A percentile compares a stretch with the other conserved stretches of the same genome.
Conservation (phyloP, 1,140 invertebrate species). For the Nomia melanderi region DNA sequence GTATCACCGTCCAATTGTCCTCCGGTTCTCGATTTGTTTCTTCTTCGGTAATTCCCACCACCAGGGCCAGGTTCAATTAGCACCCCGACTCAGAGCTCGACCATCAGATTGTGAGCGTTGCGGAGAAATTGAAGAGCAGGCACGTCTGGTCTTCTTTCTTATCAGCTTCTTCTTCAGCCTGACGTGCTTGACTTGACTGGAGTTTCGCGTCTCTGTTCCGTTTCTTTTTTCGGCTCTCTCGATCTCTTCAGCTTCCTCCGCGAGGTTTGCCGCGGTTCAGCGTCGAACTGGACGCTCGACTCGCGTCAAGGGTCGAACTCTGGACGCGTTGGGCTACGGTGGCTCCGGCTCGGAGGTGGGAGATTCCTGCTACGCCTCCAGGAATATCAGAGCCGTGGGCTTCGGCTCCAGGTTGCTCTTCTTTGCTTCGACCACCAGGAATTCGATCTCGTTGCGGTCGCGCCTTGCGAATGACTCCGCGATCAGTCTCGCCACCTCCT, state of each 20-base stretch:
- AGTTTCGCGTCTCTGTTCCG: too few relatives aligned
- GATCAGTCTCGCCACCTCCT: constrained; percentile 93
- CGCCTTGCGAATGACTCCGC: constrained; percentile 93
- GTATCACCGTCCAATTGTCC: neutral
- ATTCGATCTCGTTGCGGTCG: constrained; percentile 93
- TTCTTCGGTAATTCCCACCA: constrained; percentile 58
- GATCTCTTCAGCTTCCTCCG: neutral
- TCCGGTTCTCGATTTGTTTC: neutral
- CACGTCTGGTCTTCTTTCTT: neutral
- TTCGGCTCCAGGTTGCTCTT: constrained; percentile 94
- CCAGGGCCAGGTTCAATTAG: constrained; percentile 59
- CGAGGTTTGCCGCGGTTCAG: neutral
- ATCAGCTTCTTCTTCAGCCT: neutral
- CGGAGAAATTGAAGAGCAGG: constrained; percentile 26
- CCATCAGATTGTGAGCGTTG: constrained; percentile 12
- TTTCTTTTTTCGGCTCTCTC: neutral
- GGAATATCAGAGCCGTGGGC: constrained; percentile 91
- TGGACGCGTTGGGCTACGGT: constrained; percentile 67
- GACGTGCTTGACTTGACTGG: too few relatives aligned
- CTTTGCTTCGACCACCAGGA: constrained; percentile 93
- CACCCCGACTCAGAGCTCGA: constrained; percentile 58
- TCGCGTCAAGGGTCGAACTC: constrained; percentile 44
- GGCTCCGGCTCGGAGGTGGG: constrained; percentile 79
- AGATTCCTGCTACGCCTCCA: constrained; percentile 90
- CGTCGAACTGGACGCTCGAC: constrained; percentile 25